Evolutionary conservation across 2,888 invertebrate genomes (phyloP).

Genomic region (Ochropacha duplaris): DNA sequence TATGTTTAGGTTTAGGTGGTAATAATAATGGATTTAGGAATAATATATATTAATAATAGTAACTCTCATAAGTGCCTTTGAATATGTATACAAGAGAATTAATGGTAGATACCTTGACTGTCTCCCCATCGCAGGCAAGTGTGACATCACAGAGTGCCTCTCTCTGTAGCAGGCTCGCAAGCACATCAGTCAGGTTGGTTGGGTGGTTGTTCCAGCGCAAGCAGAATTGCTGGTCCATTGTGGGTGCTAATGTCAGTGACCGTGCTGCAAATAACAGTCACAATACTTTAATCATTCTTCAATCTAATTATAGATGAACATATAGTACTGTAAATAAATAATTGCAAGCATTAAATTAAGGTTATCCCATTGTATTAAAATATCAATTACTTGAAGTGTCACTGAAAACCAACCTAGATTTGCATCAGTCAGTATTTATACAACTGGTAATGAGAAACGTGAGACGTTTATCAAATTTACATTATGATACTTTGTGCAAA

Average conservation of each 20-base stretch:
- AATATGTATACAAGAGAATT: not conserved
- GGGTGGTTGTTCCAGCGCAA: constrained; percentile 98
- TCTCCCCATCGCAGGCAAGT: constrained; percentile 94
- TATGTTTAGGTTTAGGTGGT: no score
- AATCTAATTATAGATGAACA: constrained; percentile 9
- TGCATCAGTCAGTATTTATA: constrained; percentile 61
- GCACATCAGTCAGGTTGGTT: constrained; percentile 94
- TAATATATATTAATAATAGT: no score
- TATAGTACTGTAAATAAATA: not conserved
- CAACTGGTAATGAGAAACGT: constrained; percentile 72
- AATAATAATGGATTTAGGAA: no score
- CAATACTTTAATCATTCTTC: constrained; percentile 10
- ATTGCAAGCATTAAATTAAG: constrained; percentile 21
- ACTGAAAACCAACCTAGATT: constrained; percentile 55
- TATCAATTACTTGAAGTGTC: constrained; percentile 37
- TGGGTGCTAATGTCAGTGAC: constrained; percentile 83
- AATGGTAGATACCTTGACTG: constrained; percentile 85
- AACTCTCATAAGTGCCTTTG: no score
- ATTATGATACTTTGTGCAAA: constrained; percentile 75
- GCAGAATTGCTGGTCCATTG: constrained; percentile 94
- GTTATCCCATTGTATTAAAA: constrained; percentile 39
- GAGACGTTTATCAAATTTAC: constrained; percentile 73
- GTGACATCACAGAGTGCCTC: constrained; percentile 97
- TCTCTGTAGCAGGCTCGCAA: constrained; percentile 92
- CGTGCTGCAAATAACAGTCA: constrained; percentile 69